Conservation (phyloP, 2,113 vertebrate species). For the Vidua macroura region DNA sequence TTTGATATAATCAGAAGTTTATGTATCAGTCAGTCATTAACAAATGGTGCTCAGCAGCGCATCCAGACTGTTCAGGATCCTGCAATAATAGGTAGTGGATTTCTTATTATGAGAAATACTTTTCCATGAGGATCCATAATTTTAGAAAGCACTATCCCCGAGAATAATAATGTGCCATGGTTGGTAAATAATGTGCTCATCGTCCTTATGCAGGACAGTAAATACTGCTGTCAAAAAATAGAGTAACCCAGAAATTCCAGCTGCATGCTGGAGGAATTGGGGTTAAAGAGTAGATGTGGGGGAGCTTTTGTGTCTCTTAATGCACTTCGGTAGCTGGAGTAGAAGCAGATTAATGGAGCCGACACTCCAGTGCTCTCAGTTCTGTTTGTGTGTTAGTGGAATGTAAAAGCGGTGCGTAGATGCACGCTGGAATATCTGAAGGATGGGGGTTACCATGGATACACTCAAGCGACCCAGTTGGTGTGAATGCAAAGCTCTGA, state of each 20-base stretch:
- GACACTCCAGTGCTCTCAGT: not conserved
- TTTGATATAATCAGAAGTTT: not conserved
- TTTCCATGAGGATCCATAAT: not conserved
- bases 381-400: conserved; percentile 24
- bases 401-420: conserved; percentile 24
- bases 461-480: conserved; percentile 62
- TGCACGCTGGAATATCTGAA: conserved; percentile 50
- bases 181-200: not conserved
- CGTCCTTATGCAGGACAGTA: not conserved
- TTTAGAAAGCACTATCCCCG: not conserved
- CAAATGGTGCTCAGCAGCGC: not conserved
- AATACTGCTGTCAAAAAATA: not conserved
- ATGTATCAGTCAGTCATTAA: not conserved
- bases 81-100: not conserved
- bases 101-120: not conserved
- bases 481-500: conserved; percentile 10
- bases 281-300: not conserved
- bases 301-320: not conserved
- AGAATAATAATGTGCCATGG: rapidly evolving
- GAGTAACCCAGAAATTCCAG: not conserved
- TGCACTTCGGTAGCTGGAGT: not conserved
- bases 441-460: conserved; percentile 77
- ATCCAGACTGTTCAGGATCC: not conserved
- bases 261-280: not conserved
- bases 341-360: not conserved